Evolutionary conservation across 2,797 vertebrate genomes (phyloP).

Genomic region (Pipistrellus pygmaeus): DNA sequence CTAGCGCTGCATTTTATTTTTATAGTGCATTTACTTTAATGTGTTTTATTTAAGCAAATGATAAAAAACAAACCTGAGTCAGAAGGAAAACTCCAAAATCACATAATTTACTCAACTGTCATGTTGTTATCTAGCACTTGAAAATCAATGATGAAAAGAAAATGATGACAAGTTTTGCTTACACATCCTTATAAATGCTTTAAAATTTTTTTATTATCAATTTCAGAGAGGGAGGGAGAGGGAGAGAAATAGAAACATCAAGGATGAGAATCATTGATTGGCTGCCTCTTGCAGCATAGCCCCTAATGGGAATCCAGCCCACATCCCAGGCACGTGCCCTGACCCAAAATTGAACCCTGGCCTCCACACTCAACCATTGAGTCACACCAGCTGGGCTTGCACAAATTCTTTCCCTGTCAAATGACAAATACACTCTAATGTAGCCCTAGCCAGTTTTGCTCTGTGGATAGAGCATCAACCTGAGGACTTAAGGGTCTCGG

Average conservation of each 20-base stretch:
- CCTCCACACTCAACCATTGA: too few species aligned
- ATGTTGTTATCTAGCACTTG: neutral
- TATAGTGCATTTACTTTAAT: neutral
- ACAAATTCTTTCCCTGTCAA: slow-evolving; percentile 7
- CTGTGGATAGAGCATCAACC: too few species aligned
- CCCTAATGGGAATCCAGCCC: too few species aligned
- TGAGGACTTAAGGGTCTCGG: too few species aligned
- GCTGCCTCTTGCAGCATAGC: too few species aligned
- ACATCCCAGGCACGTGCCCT: too few species aligned
- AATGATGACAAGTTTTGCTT: neutral
- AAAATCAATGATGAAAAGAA: slow-evolving; percentile 39
- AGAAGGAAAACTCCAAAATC: slow-evolving; percentile 54
- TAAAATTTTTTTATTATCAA: too few species aligned
- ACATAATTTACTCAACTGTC: neutral
- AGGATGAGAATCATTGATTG: too few species aligned
- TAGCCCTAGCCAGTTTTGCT: neutral
- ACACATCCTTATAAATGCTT: neutral
- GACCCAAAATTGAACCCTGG: too few species aligned
- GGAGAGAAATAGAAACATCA: too few species aligned
- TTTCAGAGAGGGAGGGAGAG: too few species aligned
- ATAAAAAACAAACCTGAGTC: neutral
- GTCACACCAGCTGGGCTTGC: too few species aligned
- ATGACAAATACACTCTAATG: slow-evolving; percentile 39
- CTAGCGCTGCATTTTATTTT: slow-evolving; percentile 27
- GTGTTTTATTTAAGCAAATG: slow-evolving; percentile 24